A percentile compares a stretch with the other conserved stretches of the same genome.
These are phyloP conservation scores for Stegodyphus dumicola DNA, from an alignment of 1,140 invertebrate species.

Conservation along the genomic window DNA sequence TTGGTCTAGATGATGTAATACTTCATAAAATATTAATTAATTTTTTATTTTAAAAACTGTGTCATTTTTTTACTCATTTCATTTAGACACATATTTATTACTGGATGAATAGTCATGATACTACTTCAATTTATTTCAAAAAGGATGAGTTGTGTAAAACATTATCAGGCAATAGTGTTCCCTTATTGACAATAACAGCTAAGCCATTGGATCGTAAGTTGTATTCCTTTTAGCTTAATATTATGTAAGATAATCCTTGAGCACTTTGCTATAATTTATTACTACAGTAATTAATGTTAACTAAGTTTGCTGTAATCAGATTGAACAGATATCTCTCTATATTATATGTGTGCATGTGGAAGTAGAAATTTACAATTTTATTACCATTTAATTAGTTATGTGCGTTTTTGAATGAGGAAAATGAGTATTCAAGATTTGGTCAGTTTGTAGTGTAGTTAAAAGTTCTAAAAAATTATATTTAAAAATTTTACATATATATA, in stretches of 20 bases:
- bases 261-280: too few relatives aligned
- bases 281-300: too few relatives aligned
- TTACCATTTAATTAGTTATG: too few relatives aligned
- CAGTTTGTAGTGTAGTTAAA: too few relatives aligned
- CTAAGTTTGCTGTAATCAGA: too few relatives aligned
- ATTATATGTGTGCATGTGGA: too few relatives aligned
- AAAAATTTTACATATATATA: too few relatives aligned
- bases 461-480: too few relatives aligned
- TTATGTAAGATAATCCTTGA: background rate
- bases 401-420: too few relatives aligned
- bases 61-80: slow-evolving; percentile 57
- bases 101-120: slow-evolving; percentile 70
- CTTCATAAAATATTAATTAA: slow-evolving; percentile 39
- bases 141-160: slow-evolving; percentile 79
- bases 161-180: slow-evolving; percentile 80
- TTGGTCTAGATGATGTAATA: background rate
- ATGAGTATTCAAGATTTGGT: too few relatives aligned
- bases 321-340: too few relatives aligned
- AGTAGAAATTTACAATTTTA: too few relatives aligned
- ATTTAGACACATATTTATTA: slow-evolving; percentile 76
- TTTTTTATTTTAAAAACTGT: slow-evolving; percentile 16
- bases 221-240: background rate
- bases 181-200: slow-evolving; percentile 83
- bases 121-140: slow-evolving; percentile 71
- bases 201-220: slow-evolving; percentile 64